Conservation (phyloP, 2,888 invertebrate genomes). For the Dermolepida albohirtum region DNA sequence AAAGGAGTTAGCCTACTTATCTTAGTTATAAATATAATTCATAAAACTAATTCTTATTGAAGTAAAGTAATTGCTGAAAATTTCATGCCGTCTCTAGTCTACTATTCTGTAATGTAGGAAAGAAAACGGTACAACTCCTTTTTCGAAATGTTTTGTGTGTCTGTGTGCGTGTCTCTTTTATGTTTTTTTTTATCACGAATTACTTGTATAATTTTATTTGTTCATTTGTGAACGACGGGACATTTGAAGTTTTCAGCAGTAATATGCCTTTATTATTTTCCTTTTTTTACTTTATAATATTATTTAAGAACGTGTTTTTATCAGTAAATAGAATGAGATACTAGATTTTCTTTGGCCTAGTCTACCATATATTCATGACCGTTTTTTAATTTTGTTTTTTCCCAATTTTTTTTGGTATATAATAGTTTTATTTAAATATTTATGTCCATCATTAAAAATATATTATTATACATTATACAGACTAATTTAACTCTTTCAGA, state of each 20-base stretch:
- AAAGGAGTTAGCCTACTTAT: conserved; percentile 54
- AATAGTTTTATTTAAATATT: conserved; percentile 14
- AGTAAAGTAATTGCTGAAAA: conserved; percentile 47
- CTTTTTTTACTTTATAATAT: conserved; percentile 48
- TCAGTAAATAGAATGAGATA: conserved; percentile 42
- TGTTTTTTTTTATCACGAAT: conserved; percentile 6
- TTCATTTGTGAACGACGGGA: conserved; percentile 15
- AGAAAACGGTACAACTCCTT: neutral
- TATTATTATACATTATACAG: conserved; percentile 26
- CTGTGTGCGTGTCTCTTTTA: neutral
- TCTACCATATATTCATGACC: conserved; percentile 39
- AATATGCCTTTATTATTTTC: conserved; percentile 41
- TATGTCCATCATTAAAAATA: conserved; percentile 8
- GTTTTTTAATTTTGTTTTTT: conserved; percentile 22
- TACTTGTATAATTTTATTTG: conserved; percentile 30
- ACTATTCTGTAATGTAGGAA: conserved; percentile 9
- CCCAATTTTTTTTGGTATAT: neutral
- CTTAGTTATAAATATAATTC: conserved; percentile 47
- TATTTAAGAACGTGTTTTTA: conserved; percentile 47
- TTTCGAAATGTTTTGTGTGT: neutral
- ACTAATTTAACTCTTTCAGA: conserved; percentile 17
- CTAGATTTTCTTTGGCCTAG: conserved; percentile 49
- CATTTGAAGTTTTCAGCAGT: conserved; percentile 50
- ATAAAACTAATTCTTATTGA: conserved; percentile 10
- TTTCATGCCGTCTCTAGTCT: conserved; percentile 43